Conservation (phyloP, 2,797 vertebrate species). For the Tapera naevia region DNA sequence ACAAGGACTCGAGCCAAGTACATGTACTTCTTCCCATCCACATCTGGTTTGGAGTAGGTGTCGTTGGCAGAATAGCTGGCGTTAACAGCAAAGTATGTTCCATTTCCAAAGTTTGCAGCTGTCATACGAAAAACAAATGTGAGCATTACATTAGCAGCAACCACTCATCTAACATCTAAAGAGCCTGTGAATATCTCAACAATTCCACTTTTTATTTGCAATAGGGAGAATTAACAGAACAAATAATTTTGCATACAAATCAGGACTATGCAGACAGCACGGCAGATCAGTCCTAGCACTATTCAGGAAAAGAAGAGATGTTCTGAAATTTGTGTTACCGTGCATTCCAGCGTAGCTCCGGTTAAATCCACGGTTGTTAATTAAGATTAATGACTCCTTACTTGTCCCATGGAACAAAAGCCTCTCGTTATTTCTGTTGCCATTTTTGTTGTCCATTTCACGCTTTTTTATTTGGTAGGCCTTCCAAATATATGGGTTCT, state of each 20-base stretch:
- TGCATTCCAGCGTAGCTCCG: conserved; percentile 84
- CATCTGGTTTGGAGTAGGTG: conserved; percentile 79
- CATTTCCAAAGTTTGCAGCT: conserved; percentile 82
- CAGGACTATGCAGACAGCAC: not conserved
- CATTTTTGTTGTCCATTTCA: conserved; percentile 82
- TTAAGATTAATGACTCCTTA: conserved; percentile 40
- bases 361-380: conserved; percentile 84
- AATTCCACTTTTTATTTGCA: not conserved
- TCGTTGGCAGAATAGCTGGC: conserved; percentile 74
- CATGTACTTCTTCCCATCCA: conserved; percentile 76
- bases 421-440: conserved; percentile 76
- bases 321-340: conserved; percentile 72
- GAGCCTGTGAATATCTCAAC: not conserved
- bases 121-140: conserved; percentile 11
- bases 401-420: conserved; percentile 85
- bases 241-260: not conserved
- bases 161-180: not conserved
- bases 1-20: conserved; percentile 86
- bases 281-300: not conserved
- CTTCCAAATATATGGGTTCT: conserved; percentile 81
- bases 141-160: not conserved
- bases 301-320: not conserved
- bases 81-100: conserved; percentile 84
- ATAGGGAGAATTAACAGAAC: not conserved
- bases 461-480: conserved; percentile 79